These are phyloP conservation scores for Drosophila leontia DNA, from an alignment of 1,140 invertebrate species.

Conservation along the genomic window DNA sequence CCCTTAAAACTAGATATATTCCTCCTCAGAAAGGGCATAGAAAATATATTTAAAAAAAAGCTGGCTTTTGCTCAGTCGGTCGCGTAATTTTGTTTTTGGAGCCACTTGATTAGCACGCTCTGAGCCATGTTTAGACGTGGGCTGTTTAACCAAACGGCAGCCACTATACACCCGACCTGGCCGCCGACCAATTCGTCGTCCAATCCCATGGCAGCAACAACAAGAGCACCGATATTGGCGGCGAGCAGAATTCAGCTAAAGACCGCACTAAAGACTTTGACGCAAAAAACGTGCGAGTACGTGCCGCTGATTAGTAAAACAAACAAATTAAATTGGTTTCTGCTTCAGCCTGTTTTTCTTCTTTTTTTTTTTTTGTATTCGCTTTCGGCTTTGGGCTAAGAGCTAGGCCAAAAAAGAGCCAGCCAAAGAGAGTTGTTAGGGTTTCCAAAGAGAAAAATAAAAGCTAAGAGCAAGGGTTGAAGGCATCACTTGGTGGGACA, in stretches of 20 bases:
- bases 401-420: conserved; percentile 34
- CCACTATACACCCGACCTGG: conserved; percentile 32
- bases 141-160: conserved; percentile 72
- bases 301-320: conserved; percentile 79
- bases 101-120: conserved; percentile 78
- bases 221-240: conserved; percentile 35
- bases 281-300: conserved; percentile 72
- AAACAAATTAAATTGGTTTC: conserved; percentile 76
- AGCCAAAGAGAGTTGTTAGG: conserved; percentile 30
- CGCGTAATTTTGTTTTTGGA: conserved; percentile 72
- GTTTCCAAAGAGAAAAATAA: conserved; percentile 16
- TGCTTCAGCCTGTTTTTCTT: conserved; percentile 21
- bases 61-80: conserved; percentile 67
- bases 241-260: conserved; percentile 57
- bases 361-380: conserved; percentile 13
- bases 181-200: conserved; percentile 18
- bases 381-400: conserved; percentile 30
- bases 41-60: conserved; percentile 11
- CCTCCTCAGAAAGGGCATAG: neutral
- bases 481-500: neutral
- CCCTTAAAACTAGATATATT: neutral
- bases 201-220: conserved; percentile 30
- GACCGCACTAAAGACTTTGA: conserved; percentile 70
- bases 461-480: neutral
- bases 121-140: conserved; percentile 79